phyloP scores from a whole-genome alignment of 2,113 vertebrate genomes.

The Indicator indicator region DNA sequence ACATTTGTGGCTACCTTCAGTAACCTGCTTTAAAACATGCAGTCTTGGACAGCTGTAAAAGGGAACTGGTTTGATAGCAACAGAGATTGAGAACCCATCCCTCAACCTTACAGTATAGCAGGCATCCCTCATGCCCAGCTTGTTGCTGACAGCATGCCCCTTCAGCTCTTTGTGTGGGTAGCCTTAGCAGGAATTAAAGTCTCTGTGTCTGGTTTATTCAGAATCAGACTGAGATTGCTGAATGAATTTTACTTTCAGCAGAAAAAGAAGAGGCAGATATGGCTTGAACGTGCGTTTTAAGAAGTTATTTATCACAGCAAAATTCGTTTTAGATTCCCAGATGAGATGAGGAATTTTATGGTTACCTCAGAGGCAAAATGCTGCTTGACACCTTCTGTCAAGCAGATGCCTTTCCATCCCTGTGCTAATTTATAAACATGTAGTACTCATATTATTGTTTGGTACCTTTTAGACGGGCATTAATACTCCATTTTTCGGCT shows the following conservation, averaged over 20 bases:
- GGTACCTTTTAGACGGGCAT: background rate
- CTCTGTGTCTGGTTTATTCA: background rate
- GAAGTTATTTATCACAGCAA: background rate
- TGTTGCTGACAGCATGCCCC: background rate
- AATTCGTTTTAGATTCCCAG: background rate
- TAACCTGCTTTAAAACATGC: background rate
- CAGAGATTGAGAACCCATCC: background rate
- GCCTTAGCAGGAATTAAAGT: background rate
- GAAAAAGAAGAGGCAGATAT: background rate
- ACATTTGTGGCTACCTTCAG: background rate
- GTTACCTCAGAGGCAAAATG: background rate
- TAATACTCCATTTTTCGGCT: conserved; percentile 11
- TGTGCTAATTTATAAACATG: background rate
- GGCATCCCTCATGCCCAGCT: fast-evolving
- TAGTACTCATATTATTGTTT: background rate
- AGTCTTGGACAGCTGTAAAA: background rate
- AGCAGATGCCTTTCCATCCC: background rate
- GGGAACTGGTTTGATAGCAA: background rate
- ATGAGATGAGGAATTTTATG: background rate
- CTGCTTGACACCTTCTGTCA: background rate
- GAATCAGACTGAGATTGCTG: background rate
- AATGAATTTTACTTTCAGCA: background rate
- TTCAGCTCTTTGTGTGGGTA: background rate
- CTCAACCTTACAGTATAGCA: background rate
- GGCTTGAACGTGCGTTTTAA: background rate